Evolutionary conservation across 2,888 invertebrate genomes (phyloP).

Genomic region (Caprella mutica): DNA sequence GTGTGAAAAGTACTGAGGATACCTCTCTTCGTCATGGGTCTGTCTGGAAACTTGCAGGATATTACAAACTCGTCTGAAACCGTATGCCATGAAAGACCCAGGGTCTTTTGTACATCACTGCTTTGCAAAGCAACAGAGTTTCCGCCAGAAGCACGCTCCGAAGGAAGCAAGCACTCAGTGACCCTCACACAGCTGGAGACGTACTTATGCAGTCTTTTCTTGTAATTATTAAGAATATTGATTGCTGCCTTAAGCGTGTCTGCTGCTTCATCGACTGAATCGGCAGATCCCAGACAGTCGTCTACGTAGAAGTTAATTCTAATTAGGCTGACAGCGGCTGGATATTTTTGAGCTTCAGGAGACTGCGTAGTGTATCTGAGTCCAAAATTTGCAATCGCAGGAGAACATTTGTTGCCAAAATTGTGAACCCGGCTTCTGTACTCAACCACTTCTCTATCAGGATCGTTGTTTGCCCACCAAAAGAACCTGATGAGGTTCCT

Average conservation of each 20-base stretch:
- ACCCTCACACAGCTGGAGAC: too few relatives aligned
- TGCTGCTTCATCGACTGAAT: not conserved
- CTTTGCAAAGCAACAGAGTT: too few relatives aligned
- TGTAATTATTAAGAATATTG: too few relatives aligned
- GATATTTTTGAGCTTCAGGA: not conserved
- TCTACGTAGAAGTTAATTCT: not conserved
- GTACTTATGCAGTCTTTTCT: too few relatives aligned
- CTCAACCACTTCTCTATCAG: not conserved
- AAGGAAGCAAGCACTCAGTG: too few relatives aligned
- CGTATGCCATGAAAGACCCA: not conserved
- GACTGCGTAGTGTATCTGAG: not conserved
- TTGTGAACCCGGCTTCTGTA: not conserved
- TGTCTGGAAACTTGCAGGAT: not conserved
- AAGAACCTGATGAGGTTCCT: not conserved
- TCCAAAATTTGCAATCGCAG: not conserved
- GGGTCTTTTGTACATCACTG: not conserved
- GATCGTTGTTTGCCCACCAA: not conserved
- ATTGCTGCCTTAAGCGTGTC: too few relatives aligned
- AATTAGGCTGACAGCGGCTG: not conserved
- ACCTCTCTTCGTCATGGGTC: not conserved
- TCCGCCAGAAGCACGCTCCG: too few relatives aligned
- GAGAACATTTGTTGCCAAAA: not conserved
- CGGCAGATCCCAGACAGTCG: not conserved
- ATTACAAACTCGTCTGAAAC: not conserved
- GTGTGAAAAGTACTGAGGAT: not conserved